Conservation (phyloP, 2,888 invertebrate genomes). For the Ectobius pallidus region DNA sequence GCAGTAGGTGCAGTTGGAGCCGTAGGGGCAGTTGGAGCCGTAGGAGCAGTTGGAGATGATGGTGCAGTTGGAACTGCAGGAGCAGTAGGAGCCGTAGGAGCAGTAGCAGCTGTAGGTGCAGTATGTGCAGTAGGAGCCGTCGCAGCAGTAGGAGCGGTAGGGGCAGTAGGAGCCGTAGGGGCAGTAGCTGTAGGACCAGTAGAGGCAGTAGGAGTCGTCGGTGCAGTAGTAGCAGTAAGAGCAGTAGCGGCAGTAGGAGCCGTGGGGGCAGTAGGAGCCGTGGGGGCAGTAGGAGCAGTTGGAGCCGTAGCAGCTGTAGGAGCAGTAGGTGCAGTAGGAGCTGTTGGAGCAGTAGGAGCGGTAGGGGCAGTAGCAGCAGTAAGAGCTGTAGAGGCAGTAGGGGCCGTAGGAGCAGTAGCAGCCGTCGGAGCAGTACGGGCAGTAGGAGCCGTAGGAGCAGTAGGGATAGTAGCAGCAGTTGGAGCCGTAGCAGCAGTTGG, state of each 20-base stretch:
- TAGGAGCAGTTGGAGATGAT: background rate
- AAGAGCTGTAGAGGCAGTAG: background rate
- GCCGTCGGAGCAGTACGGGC: background rate
- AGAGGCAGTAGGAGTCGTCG: background rate
- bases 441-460: too few relatives aligned
- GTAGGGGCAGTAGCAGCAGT: too few relatives aligned
- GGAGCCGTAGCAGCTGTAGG: background rate
- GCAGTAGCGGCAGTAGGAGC: background rate
- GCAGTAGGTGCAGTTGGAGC: too few relatives aligned
- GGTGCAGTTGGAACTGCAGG: background rate
- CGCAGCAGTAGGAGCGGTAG: background rate
- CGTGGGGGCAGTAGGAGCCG: too few relatives aligned
- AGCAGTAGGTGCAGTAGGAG: background rate
- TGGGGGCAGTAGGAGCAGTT: background rate
- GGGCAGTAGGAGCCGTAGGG: too few relatives aligned
- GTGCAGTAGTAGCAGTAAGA: background rate
- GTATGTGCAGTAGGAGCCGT: background rate
- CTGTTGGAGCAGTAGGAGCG: background rate
- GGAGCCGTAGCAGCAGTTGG: too few relatives aligned
- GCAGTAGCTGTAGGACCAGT: too few relatives aligned
- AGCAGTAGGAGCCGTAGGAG: too few relatives aligned
- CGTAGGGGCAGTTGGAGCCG: too few relatives aligned
- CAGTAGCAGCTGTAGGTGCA: background rate
- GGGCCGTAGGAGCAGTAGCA: background rate
- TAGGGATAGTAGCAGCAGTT: too few relatives aligned